Base-by-base conservation (phyloP, 1,140 invertebrate species). In the Myzus persicae region DNA sequence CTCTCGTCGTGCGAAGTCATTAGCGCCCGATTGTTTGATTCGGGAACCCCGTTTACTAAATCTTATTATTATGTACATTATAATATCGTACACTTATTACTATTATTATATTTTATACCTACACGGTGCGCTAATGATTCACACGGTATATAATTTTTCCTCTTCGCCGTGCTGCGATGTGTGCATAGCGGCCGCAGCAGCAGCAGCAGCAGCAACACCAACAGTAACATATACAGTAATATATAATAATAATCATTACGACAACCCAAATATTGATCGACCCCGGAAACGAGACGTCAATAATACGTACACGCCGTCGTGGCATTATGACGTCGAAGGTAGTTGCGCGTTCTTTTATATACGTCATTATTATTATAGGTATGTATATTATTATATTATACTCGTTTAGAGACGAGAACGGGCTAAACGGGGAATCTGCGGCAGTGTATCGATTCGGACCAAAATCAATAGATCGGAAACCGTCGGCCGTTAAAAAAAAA, bases 251-350 rank as follows among this genome's bases (percentile, higher is more conserved):
- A 48, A 93, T 93, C 91, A 93, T 93, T 84, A 93, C 84, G 91
- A 93, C 91, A 93, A 84, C 88, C 84, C n/a, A 93, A 93, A 93
- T 93, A 93, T 93, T 93, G 91, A 93, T 93, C 91, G 81, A 84
- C 91, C 91, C 91, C 91, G 91, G 91, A 93, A 93, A 93, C 46
- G 91, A 93, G 76, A 93, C 81, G 91, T 93, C 91, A 93, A 93
- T 93, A 93, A 38, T 38, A 42, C 20, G 38, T 88, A 88, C n/a
- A 88, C 6, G 42, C 24, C 42, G 76, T 38, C 76, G 42, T 88
- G 87, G 36, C 46, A 48, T 46, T 36, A 38, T 81, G 36, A 85
- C 26, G 81, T 8, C 24, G 82, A 40, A 42, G 14, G 24, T 85
- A 85, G 82, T 9, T 42, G 81, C 38, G 38, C 38, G 84, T 87